Evolutionary conservation across 2,797 vertebrate genomes (phyloP), one percentile per base, ranked within the genome.

Genomic region (Microtus californicus): DNA sequence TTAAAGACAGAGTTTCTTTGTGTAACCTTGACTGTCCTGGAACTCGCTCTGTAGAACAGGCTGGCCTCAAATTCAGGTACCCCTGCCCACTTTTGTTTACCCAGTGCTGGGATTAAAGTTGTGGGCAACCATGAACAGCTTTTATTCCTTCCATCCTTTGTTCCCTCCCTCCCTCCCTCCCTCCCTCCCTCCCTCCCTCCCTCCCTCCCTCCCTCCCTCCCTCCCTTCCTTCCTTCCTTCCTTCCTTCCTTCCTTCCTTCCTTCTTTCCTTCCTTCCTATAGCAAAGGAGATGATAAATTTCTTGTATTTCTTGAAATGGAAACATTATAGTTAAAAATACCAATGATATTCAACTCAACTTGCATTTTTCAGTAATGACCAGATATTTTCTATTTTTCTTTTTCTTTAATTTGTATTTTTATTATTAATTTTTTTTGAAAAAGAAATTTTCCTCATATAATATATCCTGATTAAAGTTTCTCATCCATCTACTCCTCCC

Each of bases 141-240:
- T 40, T 31, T 3, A 1, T 81, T 40, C 12, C 0, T 56, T 56
- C 17, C 54, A 6, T 56, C 54, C 54, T 19, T 54, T 5, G 29
- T 17, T 14, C 14, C 65, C 6, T 15, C 0, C 19, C 6, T 25
- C 5, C 6, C 5, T 6, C 5, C 1, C 54, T 23, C 17, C 0
- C 25, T n/a, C 54, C 45, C 9, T 19, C 17, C 31, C 34, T 14
- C 19, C 45, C 13, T 11, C 4, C 21, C 25, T 1, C 6, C 6
- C 25, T 12, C 5, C 29, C 21, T 1, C 2, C 45, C 40, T 40
- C 40, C 40, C 40, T 40, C 40, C 40, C 40, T 14, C 14, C 65
- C 6, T 15, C 0, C 19, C 6, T 25, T 19, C 54, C 54, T 19
- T 8, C 14, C 65, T 13, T 15, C 0, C 19, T 13, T 25, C 5